Percentiles rank a stretch among this genome's conserved stretches.
Evolutionary conservation across 2,113 vertebrate genomes (phyloP).

Genomic region (Ia io): DNA sequence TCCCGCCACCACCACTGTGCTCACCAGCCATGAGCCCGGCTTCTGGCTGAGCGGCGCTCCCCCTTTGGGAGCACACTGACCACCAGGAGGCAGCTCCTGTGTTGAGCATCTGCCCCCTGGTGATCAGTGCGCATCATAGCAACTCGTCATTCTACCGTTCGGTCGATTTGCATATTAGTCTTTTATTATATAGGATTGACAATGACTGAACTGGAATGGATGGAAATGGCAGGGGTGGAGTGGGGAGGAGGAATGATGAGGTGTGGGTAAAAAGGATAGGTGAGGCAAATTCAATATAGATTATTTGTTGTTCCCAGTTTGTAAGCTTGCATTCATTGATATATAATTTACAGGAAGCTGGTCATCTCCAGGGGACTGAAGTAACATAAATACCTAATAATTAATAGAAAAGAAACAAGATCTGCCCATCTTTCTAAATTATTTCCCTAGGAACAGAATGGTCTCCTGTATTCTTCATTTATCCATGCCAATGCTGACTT

Average conservation of each 20-base stretch:
- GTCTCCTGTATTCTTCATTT: not conserved
- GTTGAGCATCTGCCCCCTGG: too few relatives aligned
- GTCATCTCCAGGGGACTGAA: not conserved
- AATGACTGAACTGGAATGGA: not conserved
- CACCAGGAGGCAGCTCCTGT: too few relatives aligned
- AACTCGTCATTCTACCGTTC: too few relatives aligned
- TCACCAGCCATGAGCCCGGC: too few relatives aligned
- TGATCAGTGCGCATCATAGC: too few relatives aligned
- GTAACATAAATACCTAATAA: not conserved
- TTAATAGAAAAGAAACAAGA: not conserved
- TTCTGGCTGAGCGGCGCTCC: too few relatives aligned
- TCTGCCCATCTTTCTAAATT: not conserved
- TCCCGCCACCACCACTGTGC: too few relatives aligned
- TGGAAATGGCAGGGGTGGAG: not conserved
- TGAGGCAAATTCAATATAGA: not conserved
- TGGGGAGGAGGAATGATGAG: not conserved
- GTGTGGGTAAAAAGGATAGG: not conserved
- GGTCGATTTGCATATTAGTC: too few relatives aligned
- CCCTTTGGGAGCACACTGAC: too few relatives aligned
- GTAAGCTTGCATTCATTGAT: not conserved
- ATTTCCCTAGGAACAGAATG: not conserved
- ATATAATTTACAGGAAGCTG: not conserved
- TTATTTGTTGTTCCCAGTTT: not conserved
- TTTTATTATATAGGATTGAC: not conserved
- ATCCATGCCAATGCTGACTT: not conserved